Base-by-base conservation (phyloP, 2,888 invertebrate genomes). In the Eristalis intricaria region DNA sequence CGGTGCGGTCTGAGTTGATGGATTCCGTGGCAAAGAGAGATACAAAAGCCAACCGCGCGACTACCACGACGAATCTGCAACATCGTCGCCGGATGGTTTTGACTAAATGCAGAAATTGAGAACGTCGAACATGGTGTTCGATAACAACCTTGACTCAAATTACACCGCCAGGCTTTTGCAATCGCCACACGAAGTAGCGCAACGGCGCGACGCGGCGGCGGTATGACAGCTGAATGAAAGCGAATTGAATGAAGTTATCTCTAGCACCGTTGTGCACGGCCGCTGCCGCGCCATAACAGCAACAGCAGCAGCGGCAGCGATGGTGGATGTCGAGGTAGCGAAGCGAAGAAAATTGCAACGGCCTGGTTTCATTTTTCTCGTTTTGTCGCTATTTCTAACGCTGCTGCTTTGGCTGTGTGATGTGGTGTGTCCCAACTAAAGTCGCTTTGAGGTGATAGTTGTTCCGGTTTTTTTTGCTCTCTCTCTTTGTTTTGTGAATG, bases 111-210 rank as follows among this genome's bases (percentile, higher is more conserved):
- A 75, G 63, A 76, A 80, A 68, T 50, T 58, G 23, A 80, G 66
- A 71, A 80, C 75, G 32, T 71, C 50, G 73, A 50, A 80, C 74
- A 63, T 61, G 73, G 80, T 73, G 23, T 68, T 61, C 63, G 68
- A 73, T 71, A 60, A 60, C 61, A 74, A 68, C 73, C 80, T 80
- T 80, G 80, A 80, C 80, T 80, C 63, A 38, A 80, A 80, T 80
- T 80, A 80, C 80, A 63, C 19, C 60, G 56, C 13, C 73, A 56
- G 38, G 43, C 26, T 66, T 61, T 66, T 60, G 32, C 73, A 79
- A 73, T 50, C 65, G 56, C n/a, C 43, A 4, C 40, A 19, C 50
- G 26, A 7, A 22, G 15, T 15, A 23, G 26, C 60, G 11, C 23
- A 26, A 23, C 13, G 10, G n/a, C n/a, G n/a, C n/a, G n/a, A n/a